These are phyloP conservation scores for Eonycteris spelaea DNA, from an alignment of 2,113 vertebrate species.

Conservation along the genomic window DNA sequence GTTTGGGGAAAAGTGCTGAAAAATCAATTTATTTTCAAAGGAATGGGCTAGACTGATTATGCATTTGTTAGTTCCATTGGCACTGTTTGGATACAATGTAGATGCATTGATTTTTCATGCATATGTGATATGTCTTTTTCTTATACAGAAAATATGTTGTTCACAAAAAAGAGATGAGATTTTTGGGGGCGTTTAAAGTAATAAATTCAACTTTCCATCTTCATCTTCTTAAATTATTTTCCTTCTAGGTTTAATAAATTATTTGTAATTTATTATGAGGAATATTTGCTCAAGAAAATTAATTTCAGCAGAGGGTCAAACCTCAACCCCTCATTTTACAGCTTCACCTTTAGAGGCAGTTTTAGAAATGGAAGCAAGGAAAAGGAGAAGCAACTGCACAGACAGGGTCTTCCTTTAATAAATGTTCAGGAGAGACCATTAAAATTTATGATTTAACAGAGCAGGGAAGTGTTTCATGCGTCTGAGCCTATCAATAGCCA, in stretches of 20 bases:
- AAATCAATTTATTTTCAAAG: constrained; percentile 72
- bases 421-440: background rate
- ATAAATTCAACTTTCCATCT: constrained; percentile 1
- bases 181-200: background rate
- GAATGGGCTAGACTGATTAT: constrained; percentile 54
- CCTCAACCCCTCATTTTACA: background rate
- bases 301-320: background rate
- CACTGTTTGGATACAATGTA: constrained; percentile 49
- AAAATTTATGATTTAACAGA: background rate
- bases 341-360: background rate
- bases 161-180: constrained; percentile 9
- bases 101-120: constrained; percentile 55
- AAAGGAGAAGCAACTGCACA: background rate
- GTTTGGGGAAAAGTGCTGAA: constrained; percentile 53
- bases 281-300: constrained; percentile 38
- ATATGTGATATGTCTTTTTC: constrained; percentile 33
- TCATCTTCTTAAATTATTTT: constrained; percentile 36
- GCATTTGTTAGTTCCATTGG: constrained; percentile 45
- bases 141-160: constrained; percentile 23
- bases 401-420: background rate
- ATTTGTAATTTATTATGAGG: constrained; percentile 43
- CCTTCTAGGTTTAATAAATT: constrained; percentile 34
- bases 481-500: background rate
- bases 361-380: constrained; percentile 1
- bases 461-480: background rate